Conservation (phyloP, 2,797 vertebrate genomes). For the Mionectes olivaceus region DNA sequence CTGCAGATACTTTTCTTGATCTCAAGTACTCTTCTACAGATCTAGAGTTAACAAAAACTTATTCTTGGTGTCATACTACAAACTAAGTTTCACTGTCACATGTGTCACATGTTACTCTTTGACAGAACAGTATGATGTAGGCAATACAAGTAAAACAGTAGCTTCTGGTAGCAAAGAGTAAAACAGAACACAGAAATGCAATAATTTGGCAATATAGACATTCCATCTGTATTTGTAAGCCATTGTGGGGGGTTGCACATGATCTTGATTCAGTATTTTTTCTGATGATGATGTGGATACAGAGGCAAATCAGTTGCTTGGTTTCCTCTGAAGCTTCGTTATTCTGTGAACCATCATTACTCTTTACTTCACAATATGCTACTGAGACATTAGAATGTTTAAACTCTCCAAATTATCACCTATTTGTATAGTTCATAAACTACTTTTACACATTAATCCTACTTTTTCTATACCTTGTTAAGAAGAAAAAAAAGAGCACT, state of each 20-base stretch:
- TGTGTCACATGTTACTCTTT: neutral
- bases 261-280: neutral
- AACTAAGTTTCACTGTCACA: neutral
- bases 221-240: neutral
- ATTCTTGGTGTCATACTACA: neutral
- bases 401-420: neutral
- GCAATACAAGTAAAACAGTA: neutral
- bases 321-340: neutral
- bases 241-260: neutral
- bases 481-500: neutral
- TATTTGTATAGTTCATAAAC: neutral
- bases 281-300: neutral
- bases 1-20: neutral
- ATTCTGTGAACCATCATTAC: neutral
- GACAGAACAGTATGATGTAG: neutral
- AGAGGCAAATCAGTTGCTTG: neutral
- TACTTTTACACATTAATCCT: neutral
- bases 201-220: rapidly evolving
- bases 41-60: neutral
- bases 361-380: neutral
- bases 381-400: neutral
- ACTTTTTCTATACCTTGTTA: neutral
- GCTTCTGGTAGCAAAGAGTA: neutral
- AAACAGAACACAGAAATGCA: neutral
- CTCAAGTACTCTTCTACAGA: neutral